Conservation (phyloP, 53 echinoderm and acorn worm genomes). For the Arbacia lixula region DNA sequence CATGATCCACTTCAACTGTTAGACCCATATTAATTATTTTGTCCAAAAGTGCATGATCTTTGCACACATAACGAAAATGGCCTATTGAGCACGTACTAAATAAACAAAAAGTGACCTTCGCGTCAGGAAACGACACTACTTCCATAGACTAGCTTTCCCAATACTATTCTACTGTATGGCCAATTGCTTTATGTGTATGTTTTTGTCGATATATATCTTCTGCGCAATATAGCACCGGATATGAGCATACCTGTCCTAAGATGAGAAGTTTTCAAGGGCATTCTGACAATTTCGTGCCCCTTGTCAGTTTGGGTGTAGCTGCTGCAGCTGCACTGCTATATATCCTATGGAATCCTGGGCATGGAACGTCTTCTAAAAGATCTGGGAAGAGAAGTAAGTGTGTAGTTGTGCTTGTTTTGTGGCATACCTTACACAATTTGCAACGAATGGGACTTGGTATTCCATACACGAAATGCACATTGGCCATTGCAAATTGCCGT, state of each 20-base stretch:
- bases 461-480: background rate
- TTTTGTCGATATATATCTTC: too few relatives aligned
- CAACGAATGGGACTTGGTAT: background rate
- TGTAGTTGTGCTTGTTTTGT: background rate
- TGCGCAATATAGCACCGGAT: too few relatives aligned
- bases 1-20: too few relatives aligned
- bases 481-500: background rate
- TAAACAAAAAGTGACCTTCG: too few relatives aligned
- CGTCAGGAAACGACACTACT: too few relatives aligned
- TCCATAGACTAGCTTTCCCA: too few relatives aligned
- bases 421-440: background rate
- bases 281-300: constrained; percentile 40
- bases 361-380: constrained; percentile 15
- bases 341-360: constrained; percentile 83
- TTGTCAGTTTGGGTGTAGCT: constrained; percentile 67
- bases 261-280: constrained; percentile 23
- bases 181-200: too few relatives aligned
- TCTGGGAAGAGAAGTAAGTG: constrained; percentile 65
- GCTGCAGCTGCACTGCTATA: constrained; percentile 74
- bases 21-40: too few relatives aligned
- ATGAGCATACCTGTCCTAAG: constrained; percentile 12
- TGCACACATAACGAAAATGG: too few relatives aligned
- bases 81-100: too few relatives aligned
- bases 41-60: too few relatives aligned
- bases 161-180: too few relatives aligned